Evolutionary conservation across 1,140 invertebrate species (phyloP).

Genomic region (Tribolium madens): DNA sequence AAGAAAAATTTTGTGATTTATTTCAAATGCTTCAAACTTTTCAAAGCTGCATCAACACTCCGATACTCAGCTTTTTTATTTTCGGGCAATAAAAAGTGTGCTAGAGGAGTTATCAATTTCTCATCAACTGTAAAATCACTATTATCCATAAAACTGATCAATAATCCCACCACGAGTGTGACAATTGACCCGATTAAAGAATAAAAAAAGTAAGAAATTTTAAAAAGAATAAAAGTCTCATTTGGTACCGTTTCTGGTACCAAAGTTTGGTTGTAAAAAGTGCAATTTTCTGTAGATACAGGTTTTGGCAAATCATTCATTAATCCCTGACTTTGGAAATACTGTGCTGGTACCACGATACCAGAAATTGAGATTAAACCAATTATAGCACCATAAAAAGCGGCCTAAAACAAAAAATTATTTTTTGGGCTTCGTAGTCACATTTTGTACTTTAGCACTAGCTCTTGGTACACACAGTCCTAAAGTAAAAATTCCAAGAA

Average conservation of each 20-base stretch:
- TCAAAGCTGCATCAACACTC: neutral
- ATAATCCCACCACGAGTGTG: neutral
- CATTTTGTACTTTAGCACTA: slow-evolving; percentile 67
- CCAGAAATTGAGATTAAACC: slow-evolving; percentile 21
- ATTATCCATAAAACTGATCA: neutral
- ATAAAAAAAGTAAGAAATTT: neutral
- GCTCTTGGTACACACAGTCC: slow-evolving; percentile 78
- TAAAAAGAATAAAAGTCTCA: neutral
- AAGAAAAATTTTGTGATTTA: too few relatives aligned
- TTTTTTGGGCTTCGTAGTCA: neutral
- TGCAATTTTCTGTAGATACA: slow-evolving; percentile 34
- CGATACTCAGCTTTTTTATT: neutral
- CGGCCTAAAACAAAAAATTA: slow-evolving; percentile 2
- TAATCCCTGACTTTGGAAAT: slow-evolving; percentile 50
- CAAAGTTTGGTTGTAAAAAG: neutral
- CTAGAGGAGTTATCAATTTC: neutral
- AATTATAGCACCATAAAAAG: slow-evolving; percentile 51
- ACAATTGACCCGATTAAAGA: neutral
- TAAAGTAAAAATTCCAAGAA: slow-evolving; percentile 76
- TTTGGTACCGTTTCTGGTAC: neutral
- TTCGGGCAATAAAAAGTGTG: neutral
- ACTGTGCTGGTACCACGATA: slow-evolving; percentile 46
- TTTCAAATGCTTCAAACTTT: too few relatives aligned
- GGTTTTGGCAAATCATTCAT: slow-evolving; percentile 50
- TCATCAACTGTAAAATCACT: neutral